phyloP scores from a whole-genome alignment of 1,140 invertebrate species.

The Aricia agestis region DNA sequence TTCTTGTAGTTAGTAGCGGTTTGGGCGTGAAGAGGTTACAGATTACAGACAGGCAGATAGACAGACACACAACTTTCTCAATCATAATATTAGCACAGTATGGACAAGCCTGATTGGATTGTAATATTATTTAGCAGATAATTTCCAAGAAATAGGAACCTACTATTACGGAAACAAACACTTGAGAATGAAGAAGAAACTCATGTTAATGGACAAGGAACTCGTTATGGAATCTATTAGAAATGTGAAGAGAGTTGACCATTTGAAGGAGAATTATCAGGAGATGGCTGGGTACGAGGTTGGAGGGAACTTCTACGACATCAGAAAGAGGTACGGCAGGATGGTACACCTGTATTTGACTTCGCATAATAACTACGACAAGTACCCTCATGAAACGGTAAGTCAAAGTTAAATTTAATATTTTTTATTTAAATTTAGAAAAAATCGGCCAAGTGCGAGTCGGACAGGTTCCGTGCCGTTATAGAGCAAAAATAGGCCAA shows the following conservation, averaged over 20 bases:
- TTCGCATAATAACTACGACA: conserved; percentile 22
- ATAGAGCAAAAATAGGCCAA: too few relatives aligned
- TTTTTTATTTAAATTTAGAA: too few relatives aligned
- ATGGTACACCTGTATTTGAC: conserved; percentile 26
- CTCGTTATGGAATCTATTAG: conserved; percentile 29
- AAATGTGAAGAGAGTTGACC: conserved; percentile 30
- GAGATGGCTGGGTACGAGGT: conserved; percentile 23
- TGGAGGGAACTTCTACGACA: conserved; percentile 25
- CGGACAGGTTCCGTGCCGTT: too few relatives aligned
- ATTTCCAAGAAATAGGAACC: not conserved
- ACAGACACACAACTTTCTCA: too few relatives aligned
- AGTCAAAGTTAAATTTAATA: not conserved
- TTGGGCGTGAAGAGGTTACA: too few relatives aligned
- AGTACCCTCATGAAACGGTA: conserved; percentile 27
- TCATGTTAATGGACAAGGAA: conserved; percentile 27
- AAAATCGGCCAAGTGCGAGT: too few relatives aligned
- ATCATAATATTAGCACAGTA: too few relatives aligned
- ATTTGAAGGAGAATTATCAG: conserved; percentile 27
- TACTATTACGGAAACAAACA: not conserved
- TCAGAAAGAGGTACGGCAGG: conserved; percentile 32
- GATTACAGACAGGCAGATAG: too few relatives aligned
- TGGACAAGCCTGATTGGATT: too few relatives aligned
- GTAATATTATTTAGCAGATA: not conserved
- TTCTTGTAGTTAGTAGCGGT: too few relatives aligned
- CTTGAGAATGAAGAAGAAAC: conserved; percentile 29